Evolutionary conservation across 1,140 invertebrate species (phyloP).

Genomic region (Drosophila sp.): DNA sequence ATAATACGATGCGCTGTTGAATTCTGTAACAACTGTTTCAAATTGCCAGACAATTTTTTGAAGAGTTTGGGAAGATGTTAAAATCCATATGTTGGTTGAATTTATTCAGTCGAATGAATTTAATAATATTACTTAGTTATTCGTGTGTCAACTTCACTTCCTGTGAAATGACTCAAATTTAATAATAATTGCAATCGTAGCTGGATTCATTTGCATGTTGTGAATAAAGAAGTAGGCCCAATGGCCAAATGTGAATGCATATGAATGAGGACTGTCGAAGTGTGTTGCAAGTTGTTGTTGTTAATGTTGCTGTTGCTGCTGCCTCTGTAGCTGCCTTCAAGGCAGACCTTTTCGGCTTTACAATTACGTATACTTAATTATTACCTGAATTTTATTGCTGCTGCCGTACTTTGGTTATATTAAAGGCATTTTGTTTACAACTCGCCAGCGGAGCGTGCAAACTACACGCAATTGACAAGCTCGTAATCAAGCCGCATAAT

Average conservation of each 20-base stretch:
- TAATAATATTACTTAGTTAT: conserved; percentile 14
- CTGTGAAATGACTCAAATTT: conserved; percentile 18
- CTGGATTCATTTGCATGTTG: conserved; percentile 55
- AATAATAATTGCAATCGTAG: not conserved
- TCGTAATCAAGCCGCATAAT: conserved; percentile 59
- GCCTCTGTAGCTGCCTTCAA: not conserved
- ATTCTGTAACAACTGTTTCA: not conserved
- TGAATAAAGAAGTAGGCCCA: conserved; percentile 42
- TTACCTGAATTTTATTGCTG: conserved; percentile 58
- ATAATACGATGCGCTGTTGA: conserved; percentile 7
- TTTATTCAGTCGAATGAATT: conserved; percentile 19
- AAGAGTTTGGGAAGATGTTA: not conserved
- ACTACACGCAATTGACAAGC: conserved; percentile 52
- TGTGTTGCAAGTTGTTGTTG: conserved; percentile 12
- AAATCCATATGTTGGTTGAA: not conserved
- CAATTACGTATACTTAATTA: conserved; percentile 55
- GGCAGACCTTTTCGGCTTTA: conserved; percentile 21
- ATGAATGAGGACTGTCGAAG: not conserved
- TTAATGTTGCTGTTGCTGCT: conserved; percentile 8
- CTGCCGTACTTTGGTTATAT: conserved; percentile 6
- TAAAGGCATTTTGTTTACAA: conserved; percentile 30
- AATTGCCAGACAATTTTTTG: not conserved
- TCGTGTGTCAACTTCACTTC: conserved; percentile 5
- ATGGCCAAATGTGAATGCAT: conserved; percentile 8
- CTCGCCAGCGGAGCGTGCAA: conserved; percentile 50